Conservation (phyloP, 1,140 invertebrate species). For the Ceratosolen fusciceps region DNA sequence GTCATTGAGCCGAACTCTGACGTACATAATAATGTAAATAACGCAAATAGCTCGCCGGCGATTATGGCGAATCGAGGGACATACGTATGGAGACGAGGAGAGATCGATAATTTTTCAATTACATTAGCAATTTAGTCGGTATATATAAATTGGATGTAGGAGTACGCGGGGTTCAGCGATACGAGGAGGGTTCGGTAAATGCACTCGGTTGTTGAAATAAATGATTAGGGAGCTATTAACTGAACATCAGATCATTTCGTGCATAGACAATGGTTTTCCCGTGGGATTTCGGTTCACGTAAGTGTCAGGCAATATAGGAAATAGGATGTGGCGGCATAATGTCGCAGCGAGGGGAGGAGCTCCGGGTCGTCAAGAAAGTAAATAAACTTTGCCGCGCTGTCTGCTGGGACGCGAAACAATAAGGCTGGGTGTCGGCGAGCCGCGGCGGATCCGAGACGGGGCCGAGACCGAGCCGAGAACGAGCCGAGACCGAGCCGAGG, state of each 20-base stretch:
- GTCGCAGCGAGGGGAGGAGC: neutral
- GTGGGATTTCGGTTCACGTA: neutral
- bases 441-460: too few species aligned
- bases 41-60: too few species aligned
- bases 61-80: too few species aligned
- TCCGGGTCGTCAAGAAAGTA: neutral
- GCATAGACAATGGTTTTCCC: neutral
- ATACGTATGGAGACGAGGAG: too few species aligned
- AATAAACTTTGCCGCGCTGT: slow-evolving; percentile 40
- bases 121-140: too few species aligned
- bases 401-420: slow-evolving; percentile 24
- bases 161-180: too few species aligned
- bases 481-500: neutral
- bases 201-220: neutral
- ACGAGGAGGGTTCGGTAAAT: neutral
- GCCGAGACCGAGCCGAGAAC: neutral
- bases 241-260: neutral
- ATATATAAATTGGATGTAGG: too few species aligned
- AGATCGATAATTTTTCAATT: too few species aligned
- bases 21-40: too few species aligned
- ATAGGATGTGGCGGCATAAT: neutral
- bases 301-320: slow-evolving; percentile 10
- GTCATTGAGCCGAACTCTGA: too few species aligned
- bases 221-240: neutral
- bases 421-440: slow-evolving; percentile 1